Conservation (phyloP, 2,797 vertebrate genomes). For the Benthosema pterotum region DNA sequence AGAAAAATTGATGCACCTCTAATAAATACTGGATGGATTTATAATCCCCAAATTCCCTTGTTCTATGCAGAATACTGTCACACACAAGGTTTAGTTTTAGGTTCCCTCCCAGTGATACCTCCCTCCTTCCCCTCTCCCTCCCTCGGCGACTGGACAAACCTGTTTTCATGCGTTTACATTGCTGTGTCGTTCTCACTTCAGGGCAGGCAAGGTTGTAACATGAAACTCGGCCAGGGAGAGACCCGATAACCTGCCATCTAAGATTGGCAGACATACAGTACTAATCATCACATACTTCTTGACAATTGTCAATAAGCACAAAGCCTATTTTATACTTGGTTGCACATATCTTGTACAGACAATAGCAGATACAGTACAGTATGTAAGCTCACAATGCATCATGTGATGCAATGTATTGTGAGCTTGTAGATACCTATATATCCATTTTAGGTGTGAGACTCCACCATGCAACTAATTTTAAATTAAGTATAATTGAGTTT, state of each 20-base stretch:
- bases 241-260: constrained; percentile 17
- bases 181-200: constrained; percentile 14
- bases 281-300: constrained; percentile 5
- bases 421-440: too few relatives aligned
- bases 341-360: too few relatives aligned
- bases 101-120: constrained; percentile 46
- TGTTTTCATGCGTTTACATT: constrained; percentile 51
- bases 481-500: not conserved
- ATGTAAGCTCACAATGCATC: too few relatives aligned
- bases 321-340: too few relatives aligned
- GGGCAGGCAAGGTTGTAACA: not conserved
- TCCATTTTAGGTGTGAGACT: too few relatives aligned
- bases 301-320: not conserved
- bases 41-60: not conserved
- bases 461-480: too few relatives aligned
- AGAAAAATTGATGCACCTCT: too few relatives aligned
- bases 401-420: too few relatives aligned
- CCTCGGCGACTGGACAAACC: constrained; percentile 54
- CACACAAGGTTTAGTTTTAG: constrained; percentile 20
- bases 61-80: not conserved
- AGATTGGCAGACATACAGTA: not conserved
- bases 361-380: too few relatives aligned
- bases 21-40: not conserved
- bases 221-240: constrained; percentile 4
- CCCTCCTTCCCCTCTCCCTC: constrained; percentile 12